phyloP scores from a whole-genome alignment of 2,113 vertebrate species.

The Epinephelus fuscoguttatus region DNA sequence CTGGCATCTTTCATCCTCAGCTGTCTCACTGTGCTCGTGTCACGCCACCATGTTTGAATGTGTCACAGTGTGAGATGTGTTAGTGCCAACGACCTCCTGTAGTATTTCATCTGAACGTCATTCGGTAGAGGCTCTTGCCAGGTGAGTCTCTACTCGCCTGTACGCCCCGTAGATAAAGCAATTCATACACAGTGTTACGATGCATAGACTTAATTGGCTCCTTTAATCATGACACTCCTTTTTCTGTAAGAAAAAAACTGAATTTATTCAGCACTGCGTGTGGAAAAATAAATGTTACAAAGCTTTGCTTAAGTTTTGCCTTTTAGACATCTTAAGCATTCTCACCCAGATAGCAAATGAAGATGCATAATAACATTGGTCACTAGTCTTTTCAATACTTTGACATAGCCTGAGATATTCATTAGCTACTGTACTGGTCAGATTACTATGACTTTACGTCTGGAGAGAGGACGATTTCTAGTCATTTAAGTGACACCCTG shows the following conservation, averaged over 20 bases:
- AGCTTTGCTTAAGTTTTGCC: conserved; percentile 1
- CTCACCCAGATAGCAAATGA: too few species aligned
- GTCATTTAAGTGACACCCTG: background rate
- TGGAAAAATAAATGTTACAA: conserved; percentile 16
- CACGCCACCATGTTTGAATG: conserved; percentile 34
- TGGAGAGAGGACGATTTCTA: background rate
- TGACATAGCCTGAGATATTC: background rate
- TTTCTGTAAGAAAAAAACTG: conserved; percentile 6
- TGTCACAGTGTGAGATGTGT: conserved; percentile 24
- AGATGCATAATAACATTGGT: conserved; percentile 10
- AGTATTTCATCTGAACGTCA: conserved; percentile 72
- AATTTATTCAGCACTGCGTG: background rate
- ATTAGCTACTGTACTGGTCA: background rate
- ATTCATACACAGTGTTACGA: conserved; percentile 24
- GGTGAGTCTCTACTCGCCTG: conserved; percentile 64
- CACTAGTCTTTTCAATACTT: background rate
- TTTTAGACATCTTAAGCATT: background rate
- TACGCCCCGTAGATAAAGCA: conserved; percentile 42
- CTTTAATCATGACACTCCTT: background rate
- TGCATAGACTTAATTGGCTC: conserved; percentile 24
- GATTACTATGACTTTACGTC: background rate
- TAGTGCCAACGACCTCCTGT: conserved; percentile 51
- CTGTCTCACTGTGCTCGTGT: conserved; percentile 43
- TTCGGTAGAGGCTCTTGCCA: conserved; percentile 36
- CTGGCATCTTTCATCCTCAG: conserved; percentile 35